These are phyloP conservation scores for Myioborus miniatus DNA, from an alignment of 2,797 vertebrate species.

Conservation along the genomic window DNA sequence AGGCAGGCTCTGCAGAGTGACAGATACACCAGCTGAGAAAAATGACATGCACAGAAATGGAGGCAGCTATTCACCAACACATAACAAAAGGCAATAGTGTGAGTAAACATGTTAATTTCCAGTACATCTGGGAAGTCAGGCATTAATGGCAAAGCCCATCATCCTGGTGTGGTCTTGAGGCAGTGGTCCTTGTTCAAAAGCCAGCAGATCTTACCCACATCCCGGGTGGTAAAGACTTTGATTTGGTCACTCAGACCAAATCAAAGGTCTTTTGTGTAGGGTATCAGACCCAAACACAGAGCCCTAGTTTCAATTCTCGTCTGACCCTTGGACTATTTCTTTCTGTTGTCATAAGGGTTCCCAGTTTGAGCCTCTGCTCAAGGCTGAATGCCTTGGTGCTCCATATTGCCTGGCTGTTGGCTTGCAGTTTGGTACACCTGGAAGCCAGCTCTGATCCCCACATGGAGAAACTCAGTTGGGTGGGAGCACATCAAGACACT, in stretches of 20 bases:
- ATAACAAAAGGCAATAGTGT: not conserved
- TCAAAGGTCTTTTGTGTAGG: not conserved
- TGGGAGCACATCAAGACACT: not conserved
- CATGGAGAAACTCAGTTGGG: not conserved
- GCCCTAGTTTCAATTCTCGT: accelerated
- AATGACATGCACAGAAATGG: not conserved
- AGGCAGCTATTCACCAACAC: not conserved
- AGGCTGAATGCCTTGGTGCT: not conserved
- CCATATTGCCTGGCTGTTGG: not conserved
- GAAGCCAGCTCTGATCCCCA: not conserved
- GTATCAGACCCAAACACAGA: not conserved
- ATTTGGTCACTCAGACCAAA: not conserved
- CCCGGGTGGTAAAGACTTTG: not conserved
- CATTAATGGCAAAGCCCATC: not conserved
- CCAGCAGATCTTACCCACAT: not conserved
- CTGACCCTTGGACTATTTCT: not conserved
- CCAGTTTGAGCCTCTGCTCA: not conserved
- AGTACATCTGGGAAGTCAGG: not conserved
- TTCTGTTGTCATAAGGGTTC: not conserved
- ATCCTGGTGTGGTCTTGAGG: not conserved
- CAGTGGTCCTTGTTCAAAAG: not conserved
- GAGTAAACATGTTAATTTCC: not conserved
- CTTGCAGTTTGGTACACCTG: not conserved
- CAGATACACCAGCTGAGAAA: not conserved
- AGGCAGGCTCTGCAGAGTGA: not conserved